phyloP scores from a whole-genome alignment of 2,113 vertebrate species.

The Columba janthina region DNA sequence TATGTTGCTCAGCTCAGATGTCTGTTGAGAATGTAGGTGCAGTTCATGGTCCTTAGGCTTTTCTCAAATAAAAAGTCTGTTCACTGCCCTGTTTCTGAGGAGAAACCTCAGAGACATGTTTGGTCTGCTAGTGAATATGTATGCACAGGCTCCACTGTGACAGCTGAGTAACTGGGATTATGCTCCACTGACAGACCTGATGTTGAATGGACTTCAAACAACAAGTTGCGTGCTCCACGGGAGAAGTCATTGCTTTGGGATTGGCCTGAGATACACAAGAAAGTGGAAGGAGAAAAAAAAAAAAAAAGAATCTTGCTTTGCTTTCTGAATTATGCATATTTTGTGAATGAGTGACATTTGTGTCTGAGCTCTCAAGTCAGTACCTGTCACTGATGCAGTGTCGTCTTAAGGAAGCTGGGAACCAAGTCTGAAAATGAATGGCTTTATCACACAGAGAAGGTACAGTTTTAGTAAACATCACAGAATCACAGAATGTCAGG shows the following conservation, averaged over 20 bases:
- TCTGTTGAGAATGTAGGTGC: neutral
- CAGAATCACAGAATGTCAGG: too few relatives aligned
- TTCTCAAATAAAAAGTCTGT: neutral
- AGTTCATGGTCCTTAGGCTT: neutral
- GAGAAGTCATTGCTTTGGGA: neutral
- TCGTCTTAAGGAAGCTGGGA: neutral
- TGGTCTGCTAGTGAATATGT: too few relatives aligned
- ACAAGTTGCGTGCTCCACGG: neutral
- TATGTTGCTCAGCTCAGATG: neutral
- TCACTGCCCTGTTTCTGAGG: neutral
- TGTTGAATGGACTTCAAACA: neutral
- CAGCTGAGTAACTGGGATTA: neutral
- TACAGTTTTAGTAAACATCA: neutral
- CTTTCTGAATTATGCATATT: neutral
- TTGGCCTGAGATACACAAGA: neutral
- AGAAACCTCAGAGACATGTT: neutral
- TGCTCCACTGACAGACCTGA: neutral
- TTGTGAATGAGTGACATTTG: neutral
- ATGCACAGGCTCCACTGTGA: neutral
- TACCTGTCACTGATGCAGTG: accelerated
- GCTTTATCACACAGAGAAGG: neutral
- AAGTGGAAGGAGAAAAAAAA: neutral
- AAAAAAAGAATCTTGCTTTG: neutral
- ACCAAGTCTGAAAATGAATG: neutral
- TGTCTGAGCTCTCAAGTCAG: neutral